Evolutionary conservation across 2,888 invertebrate genomes (phyloP).

Genomic region (Cantharis lateralis): DNA sequence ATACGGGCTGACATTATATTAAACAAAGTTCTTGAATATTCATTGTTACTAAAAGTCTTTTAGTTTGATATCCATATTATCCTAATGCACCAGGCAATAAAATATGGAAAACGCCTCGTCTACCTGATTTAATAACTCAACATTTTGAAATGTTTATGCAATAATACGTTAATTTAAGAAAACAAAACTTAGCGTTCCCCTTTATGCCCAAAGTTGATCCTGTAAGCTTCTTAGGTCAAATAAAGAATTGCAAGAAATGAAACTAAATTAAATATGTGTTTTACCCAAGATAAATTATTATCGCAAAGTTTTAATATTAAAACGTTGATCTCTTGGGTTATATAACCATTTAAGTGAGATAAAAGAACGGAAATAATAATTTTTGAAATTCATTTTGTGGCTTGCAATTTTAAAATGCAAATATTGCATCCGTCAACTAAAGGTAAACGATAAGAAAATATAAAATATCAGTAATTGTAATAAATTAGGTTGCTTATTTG

Average conservation of each 20-base stretch:
- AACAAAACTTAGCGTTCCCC: background rate
- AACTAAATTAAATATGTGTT: background rate
- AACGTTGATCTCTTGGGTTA: background rate
- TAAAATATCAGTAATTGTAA: background rate
- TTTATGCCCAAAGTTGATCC: background rate
- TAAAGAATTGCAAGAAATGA: background rate
- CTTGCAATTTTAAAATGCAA: background rate
- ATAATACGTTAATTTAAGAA: background rate
- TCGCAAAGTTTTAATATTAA: background rate
- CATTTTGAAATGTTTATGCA: background rate
- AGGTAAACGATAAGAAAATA: background rate
- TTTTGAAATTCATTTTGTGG: background rate
- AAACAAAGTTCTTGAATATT: background rate
- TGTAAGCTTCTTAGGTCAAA: background rate
- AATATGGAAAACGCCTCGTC: background rate
- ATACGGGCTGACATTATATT: background rate
- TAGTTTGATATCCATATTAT: background rate
- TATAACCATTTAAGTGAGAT: background rate
- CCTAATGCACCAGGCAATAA: background rate
- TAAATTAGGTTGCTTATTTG: background rate
- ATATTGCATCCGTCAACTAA: background rate
- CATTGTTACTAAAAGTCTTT: background rate
- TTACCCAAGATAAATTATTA: background rate
- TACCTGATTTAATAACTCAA: background rate
- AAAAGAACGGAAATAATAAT: background rate